Percentiles rank a stretch among this genome's conserved stretches.
Evolutionary conservation across 2,113 vertebrate genomes (phyloP).

Genomic region (Thalassarche chlororhynchos): DNA sequence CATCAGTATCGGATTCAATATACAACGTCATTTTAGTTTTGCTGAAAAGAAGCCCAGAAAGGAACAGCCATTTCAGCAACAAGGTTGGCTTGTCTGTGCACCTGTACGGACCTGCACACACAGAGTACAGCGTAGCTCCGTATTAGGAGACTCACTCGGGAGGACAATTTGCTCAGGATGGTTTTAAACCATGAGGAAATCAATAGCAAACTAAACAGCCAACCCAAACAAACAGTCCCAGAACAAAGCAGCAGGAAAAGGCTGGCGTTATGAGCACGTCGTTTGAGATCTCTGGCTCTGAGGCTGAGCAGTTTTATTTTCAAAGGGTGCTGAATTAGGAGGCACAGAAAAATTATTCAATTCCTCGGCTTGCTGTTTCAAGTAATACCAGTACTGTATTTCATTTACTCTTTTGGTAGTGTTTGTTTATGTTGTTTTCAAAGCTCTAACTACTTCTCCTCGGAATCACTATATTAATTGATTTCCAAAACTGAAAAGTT

Average conservation of each 20-base stretch:
- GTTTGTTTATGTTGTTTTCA: neutral
- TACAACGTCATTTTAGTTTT: no score
- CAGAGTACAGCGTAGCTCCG: accelerated
- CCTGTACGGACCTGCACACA: accelerated
- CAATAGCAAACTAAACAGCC: neutral
- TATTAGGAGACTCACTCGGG: accelerated
- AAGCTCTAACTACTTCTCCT: neutral
- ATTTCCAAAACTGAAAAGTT: neutral
- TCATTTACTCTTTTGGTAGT: neutral
- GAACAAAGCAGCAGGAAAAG: neutral
- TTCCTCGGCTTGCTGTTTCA: neutral
- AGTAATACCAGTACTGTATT: neutral
- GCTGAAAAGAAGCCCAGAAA: neutral
- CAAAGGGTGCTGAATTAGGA: neutral
- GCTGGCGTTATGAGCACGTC: accelerated
- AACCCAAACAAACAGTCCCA: neutral
- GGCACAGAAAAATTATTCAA: neutral
- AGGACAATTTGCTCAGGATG: neutral
- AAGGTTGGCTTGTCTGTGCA: accelerated
- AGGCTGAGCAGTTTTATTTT: neutral
- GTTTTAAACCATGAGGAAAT: neutral
- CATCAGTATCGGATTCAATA: neutral
- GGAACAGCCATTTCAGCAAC: neutral
- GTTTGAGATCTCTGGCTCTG: neutral
- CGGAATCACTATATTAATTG: neutral